These are phyloP conservation scores for Muraenolepis orangiensis DNA, from an alignment of 2,797 vertebrate genomes.

Conservation along the genomic window DNA sequence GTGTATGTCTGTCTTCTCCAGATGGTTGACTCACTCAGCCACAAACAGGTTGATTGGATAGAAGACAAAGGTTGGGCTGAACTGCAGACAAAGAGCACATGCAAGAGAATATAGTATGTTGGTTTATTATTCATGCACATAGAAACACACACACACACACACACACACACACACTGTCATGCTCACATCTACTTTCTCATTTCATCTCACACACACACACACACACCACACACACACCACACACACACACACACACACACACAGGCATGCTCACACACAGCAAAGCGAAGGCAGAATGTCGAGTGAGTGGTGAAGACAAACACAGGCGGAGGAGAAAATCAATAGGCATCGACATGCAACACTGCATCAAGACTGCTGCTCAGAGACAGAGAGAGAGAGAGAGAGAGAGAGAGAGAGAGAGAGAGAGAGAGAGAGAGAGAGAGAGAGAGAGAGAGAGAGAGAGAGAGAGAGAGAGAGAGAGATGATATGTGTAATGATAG, in stretches of 20 bases:
- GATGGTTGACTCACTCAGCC: no score
- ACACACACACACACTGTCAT: background rate
- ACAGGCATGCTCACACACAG: constrained; percentile 21
- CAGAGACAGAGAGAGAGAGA: constrained; percentile 21
- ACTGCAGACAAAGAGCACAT: no score
- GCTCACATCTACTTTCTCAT: no score
- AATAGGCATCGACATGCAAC: constrained; percentile 64
- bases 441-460: constrained; percentile 30
- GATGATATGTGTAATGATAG: background rate
- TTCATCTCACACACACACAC: background rate
- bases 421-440: constrained; percentile 19
- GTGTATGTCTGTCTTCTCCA: no score
- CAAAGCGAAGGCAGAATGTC: background rate
- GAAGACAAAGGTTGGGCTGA: no score
- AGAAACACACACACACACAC: background rate
- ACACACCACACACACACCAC: background rate
- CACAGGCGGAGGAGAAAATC: constrained; percentile 52
- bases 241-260: constrained; percentile 3
- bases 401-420: constrained; percentile 23
- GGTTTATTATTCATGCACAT: no score
- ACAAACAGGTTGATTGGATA: no score
- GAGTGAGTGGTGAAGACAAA: constrained; percentile 41
- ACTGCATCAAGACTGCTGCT: constrained; percentile 66
- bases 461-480: constrained; percentile 29
- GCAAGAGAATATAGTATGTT: no score